These are phyloP conservation scores for Eudasyphora cyanicolor DNA, from an alignment of 2,888 invertebrate genomes.

Conservation along the genomic window DNA sequence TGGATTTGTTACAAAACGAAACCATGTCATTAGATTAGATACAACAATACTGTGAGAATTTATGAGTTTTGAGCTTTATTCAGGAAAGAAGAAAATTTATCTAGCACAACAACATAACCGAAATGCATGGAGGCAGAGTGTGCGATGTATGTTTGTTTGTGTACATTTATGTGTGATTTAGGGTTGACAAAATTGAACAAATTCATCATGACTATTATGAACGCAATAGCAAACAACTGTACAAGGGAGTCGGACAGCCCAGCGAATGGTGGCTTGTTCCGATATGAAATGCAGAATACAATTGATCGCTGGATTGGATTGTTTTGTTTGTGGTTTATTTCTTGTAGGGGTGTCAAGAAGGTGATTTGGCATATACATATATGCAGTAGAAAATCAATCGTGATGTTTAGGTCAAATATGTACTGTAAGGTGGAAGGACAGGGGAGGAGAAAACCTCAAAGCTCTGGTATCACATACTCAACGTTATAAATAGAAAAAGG, in stretches of 20 bases:
- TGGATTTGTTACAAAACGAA: not conserved
- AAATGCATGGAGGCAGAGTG: not conserved
- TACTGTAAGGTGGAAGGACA: slow-evolving; percentile 31
- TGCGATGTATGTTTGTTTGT: not conserved
- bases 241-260: not conserved
- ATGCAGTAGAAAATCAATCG: not conserved
- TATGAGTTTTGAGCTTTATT: not conserved
- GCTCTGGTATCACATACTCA: slow-evolving; percentile 55
- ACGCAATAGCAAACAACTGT: slow-evolving; percentile 5
- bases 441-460: slow-evolving; percentile 58
- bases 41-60: not conserved
- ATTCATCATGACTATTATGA: not conserved
- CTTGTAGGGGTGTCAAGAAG: not conserved
- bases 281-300: not conserved
- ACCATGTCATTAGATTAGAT: not conserved
- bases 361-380: not conserved
- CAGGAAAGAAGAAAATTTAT: not conserved
- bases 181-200: not conserved
- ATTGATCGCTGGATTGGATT: not conserved
- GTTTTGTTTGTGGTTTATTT: not conserved
- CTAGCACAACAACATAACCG: slow-evolving; percentile 25
- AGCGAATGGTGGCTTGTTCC: not conserved
- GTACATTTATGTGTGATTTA: not conserved
- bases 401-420: not conserved
- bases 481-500: slow-evolving; percentile 31